Evolutionary conservation across 2,888 invertebrate species (phyloP).

Genomic region (Plagiodera versicolora): DNA sequence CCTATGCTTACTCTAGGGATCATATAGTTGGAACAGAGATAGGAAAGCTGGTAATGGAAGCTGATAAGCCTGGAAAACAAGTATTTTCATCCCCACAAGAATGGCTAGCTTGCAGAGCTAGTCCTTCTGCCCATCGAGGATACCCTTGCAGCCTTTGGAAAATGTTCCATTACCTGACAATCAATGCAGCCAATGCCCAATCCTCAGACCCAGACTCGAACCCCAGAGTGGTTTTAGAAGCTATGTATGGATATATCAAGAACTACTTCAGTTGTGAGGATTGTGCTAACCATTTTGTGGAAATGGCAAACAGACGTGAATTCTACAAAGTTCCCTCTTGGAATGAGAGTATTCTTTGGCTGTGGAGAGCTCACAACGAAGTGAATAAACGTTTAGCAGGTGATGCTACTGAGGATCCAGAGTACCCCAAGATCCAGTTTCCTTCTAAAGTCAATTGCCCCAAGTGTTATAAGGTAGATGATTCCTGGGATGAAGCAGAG

Average conservation of each 20-base stretch:
- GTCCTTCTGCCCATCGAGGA: slow-evolving; percentile 73
- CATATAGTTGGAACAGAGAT: slow-evolving; percentile 65
- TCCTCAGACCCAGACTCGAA: slow-evolving; percentile 51
- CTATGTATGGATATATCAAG: slow-evolving; percentile 86
- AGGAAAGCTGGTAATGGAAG: slow-evolving; percentile 57
- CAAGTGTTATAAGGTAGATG: slow-evolving; percentile 60
- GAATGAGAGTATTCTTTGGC: slow-evolving; percentile 83
- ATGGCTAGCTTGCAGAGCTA: slow-evolving; percentile 84
- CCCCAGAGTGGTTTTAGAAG: slow-evolving; percentile 72
- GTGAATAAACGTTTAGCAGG: slow-evolving; percentile 87
- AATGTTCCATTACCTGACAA: slow-evolving; percentile 90
- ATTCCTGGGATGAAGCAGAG: slow-evolving; percentile 63
- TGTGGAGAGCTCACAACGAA: slow-evolving; percentile 92
- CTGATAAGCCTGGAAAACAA: slow-evolving; percentile 59
- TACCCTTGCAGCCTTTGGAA: slow-evolving; percentile 96
- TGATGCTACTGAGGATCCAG: slow-evolving; percentile 87
- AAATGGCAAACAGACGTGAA: slow-evolving; percentile 75
- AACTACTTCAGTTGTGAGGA: slow-evolving; percentile 93
- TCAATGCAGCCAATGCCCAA: slow-evolving; percentile 64
- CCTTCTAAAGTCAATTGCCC: slow-evolving; percentile 72
- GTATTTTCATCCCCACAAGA: slow-evolving; percentile 59
- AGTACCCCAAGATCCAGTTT: slow-evolving; percentile 86
- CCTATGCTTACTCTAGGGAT: slow-evolving; percentile 57
- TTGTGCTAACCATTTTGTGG: slow-evolving; percentile 86
- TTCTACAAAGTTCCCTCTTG: slow-evolving; percentile 69